Conservation (phyloP, 2,797 vertebrate species). For the Furcifer pardalis region DNA sequence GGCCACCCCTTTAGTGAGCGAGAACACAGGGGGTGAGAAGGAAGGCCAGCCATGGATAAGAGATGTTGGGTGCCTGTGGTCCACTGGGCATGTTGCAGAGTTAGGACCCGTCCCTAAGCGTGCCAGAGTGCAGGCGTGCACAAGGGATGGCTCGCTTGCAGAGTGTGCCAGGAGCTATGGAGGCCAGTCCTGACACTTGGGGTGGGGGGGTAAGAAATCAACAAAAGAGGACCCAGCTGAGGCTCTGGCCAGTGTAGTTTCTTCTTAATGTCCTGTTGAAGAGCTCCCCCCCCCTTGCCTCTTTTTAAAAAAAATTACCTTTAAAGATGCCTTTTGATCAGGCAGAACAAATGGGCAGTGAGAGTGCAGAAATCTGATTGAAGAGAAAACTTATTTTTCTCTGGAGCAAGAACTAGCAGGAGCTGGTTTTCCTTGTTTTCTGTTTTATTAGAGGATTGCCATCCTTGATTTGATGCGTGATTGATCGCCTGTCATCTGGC, state of each 20-base stretch:
- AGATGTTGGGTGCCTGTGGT: neutral
- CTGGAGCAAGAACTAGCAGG: slow-evolving; percentile 87
- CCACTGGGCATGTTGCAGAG: slow-evolving; percentile 36
- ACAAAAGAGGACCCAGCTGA: slow-evolving; percentile 67
- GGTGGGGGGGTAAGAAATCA: slow-evolving; percentile 60
- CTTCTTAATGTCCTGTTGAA: slow-evolving; percentile 70
- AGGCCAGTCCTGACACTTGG: slow-evolving; percentile 76
- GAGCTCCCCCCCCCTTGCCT: slow-evolving; percentile 11
- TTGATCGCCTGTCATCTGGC: slow-evolving; percentile 98
- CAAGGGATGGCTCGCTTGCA: slow-evolving; percentile 60
- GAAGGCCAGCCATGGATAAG: slow-evolving; percentile 35
- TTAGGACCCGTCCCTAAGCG: slow-evolving; percentile 34
- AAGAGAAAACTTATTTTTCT: slow-evolving; percentile 88
- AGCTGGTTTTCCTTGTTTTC: slow-evolving; percentile 90
- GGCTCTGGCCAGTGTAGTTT: slow-evolving; percentile 70
- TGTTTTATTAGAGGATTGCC: slow-evolving; percentile 98
- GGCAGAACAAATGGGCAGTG: slow-evolving; percentile 78
- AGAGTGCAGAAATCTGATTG: slow-evolving; percentile 80
- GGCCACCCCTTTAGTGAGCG: neutral
- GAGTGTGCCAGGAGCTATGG: slow-evolving; percentile 69
- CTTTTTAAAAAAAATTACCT: slow-evolving; percentile 75
- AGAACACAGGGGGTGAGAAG: neutral
- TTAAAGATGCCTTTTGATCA: slow-evolving; percentile 82
- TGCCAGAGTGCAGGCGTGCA: slow-evolving; percentile 12
- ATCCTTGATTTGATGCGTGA: slow-evolving; percentile 99